A percentile compares a stretch with the other conserved stretches of the same genome.
These are phyloP conservation scores for Heterotis niloticus DNA, from an alignment of 2,113 vertebrate species.

Conservation along the genomic window DNA sequence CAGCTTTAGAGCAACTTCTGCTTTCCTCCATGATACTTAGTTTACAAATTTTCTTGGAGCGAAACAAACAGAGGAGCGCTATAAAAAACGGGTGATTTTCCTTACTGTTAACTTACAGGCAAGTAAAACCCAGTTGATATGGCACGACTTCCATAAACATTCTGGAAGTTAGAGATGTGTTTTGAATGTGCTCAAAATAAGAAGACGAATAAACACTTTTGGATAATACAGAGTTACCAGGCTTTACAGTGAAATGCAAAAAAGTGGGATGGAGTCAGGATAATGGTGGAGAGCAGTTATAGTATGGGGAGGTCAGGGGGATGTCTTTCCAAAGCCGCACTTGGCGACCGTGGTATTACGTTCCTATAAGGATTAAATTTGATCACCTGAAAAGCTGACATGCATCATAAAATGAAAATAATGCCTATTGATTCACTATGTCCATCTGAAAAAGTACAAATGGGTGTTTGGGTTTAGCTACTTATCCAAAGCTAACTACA, in stretches of 20 bases:
- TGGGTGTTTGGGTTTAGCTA: too few relatives aligned
- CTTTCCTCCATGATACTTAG: not conserved
- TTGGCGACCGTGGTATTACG: too few relatives aligned
- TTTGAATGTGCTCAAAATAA: not conserved
- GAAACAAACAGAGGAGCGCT: not conserved
- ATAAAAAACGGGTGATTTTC: not conserved
- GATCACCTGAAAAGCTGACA: too few relatives aligned
- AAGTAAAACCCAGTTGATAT: not conserved
- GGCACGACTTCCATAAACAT: not conserved
- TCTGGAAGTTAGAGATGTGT: not conserved
- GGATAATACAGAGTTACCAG: not conserved
- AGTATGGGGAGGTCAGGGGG: too few relatives aligned
- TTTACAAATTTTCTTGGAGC: conserved; percentile 1
- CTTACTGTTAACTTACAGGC: not conserved
- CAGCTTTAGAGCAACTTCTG: not conserved
- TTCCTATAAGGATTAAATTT: too few relatives aligned
- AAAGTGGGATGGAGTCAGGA: too few relatives aligned
- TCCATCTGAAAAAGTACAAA: too few relatives aligned
- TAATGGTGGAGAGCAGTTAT: too few relatives aligned
- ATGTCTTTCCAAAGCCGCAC: too few relatives aligned
- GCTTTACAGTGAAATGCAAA: not conserved
- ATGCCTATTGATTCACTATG: too few relatives aligned
- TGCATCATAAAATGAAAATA: too few relatives aligned
- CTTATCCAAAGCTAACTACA: too few relatives aligned
- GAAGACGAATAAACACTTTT: not conserved